phyloP scores from a whole-genome alignment of 2,888 invertebrate genomes.

The Xylophagus ater region DNA sequence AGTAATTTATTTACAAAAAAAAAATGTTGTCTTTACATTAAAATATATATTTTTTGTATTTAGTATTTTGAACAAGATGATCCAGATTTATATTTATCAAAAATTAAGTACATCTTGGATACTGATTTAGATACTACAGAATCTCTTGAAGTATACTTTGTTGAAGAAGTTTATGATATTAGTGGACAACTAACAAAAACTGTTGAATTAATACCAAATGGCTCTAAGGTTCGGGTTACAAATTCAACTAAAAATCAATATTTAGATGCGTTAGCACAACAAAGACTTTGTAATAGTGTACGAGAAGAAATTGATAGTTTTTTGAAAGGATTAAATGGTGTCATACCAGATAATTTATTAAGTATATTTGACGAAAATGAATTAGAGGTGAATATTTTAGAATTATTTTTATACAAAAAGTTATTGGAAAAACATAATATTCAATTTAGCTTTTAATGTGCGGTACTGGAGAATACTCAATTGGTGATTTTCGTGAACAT shows the following conservation, averaged over 20 bases:
- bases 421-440: neutral
- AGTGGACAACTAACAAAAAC: conserved; percentile 65
- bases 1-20: no score
- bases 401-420: conserved; percentile 6
- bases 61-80: conserved; percentile 94
- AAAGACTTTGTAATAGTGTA: conserved; percentile 69
- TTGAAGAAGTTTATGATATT: conserved; percentile 78
- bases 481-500: conserved; percentile 80
- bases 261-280: conserved; percentile 80
- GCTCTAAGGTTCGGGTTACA: conserved; percentile 54
- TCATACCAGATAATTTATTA: conserved; percentile 84
- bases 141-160: conserved; percentile 72
- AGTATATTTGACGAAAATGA: conserved; percentile 95
- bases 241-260: conserved; percentile 55
- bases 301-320: conserved; percentile 79
- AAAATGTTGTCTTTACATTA: conserved; percentile 1
- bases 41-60: conserved; percentile 14
- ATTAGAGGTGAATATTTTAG: conserved; percentile 57
- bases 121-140: conserved; percentile 71
- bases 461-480: conserved; percentile 86
- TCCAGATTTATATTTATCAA: conserved; percentile 84
- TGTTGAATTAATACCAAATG: conserved; percentile 74
- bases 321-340: conserved; percentile 77
- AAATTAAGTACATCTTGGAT: conserved; percentile 85
- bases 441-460: conserved; percentile 65